phyloP scores from a whole-genome alignment of 2,113 vertebrate genomes.

The Oxygymnocypris stewartii region DNA sequence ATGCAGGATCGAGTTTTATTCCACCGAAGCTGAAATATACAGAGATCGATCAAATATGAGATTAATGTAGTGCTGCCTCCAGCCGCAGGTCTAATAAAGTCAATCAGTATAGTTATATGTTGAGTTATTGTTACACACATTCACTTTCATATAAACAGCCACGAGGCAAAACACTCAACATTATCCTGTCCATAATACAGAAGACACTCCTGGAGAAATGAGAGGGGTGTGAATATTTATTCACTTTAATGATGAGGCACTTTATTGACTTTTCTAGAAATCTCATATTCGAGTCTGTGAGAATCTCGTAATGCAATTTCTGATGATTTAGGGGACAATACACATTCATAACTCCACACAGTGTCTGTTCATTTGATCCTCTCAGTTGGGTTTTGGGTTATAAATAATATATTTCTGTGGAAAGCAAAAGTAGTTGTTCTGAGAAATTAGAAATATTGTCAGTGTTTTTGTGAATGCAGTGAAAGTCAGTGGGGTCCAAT shows the following conservation, averaged over 20 bases:
- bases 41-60: neutral
- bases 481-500: neutral
- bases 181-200: slow-evolving; percentile 74
- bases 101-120: slow-evolving; percentile 59
- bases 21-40: neutral
- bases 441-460: neutral
- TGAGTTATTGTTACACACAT: slow-evolving; percentile 65
- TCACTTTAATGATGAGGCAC: slow-evolving; percentile 77
- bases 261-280: slow-evolving; percentile 79
- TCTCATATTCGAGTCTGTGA: slow-evolving; percentile 77
- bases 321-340: slow-evolving; percentile 66
- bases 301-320: slow-evolving; percentile 70
- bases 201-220: slow-evolving; percentile 59
- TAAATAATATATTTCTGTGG: neutral
- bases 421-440: neutral
- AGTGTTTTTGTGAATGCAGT: neutral
- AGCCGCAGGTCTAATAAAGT: slow-evolving; percentile 70
- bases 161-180: slow-evolving; percentile 67
- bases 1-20: neutral
- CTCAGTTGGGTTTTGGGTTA: neutral
- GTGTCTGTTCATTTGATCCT: slow-evolving; percentile 24
- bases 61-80: neutral
- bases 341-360: slow-evolving; percentile 69
- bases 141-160: slow-evolving; percentile 65
- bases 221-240: slow-evolving; percentile 77